phyloP scores from a whole-genome alignment of 2,888 invertebrate genomes.

The Ectemnius lituratus region DNA sequence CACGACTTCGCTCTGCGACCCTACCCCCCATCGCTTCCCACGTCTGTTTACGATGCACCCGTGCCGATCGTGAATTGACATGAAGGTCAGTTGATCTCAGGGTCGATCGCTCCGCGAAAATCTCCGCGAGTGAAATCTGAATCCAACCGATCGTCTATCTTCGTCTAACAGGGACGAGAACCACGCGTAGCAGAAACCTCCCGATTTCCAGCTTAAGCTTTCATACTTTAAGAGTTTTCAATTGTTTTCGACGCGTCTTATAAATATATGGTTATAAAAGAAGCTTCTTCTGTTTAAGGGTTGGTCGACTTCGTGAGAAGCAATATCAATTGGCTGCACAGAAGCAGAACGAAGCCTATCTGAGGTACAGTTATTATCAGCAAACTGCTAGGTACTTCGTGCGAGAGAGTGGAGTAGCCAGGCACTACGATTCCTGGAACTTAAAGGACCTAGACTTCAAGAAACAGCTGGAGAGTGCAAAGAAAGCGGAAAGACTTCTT shows the following conservation, averaged over 20 bases:
- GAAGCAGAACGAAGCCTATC: conserved; percentile 66
- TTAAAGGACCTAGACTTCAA: conserved; percentile 48
- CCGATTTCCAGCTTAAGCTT: too few relatives aligned
- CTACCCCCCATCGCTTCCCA: conserved; percentile 47
- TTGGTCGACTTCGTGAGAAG: conserved; percentile 66
- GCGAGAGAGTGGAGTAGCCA: conserved; percentile 65
- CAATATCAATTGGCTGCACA: conserved; percentile 73
- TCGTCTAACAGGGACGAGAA: too few relatives aligned
- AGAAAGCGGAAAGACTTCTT: conserved; percentile 60
- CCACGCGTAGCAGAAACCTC: too few relatives aligned
- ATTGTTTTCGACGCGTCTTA: conserved; percentile 6
- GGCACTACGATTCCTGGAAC: conserved; percentile 71
- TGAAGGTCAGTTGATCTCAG: conserved; percentile 57
- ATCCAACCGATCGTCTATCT: too few relatives aligned
- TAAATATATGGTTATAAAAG: conserved; percentile 17
- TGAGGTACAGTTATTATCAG: conserved; percentile 65
- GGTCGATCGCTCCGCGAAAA: conserved; percentile 21
- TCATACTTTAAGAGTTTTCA: not conserved
- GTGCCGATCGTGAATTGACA: conserved; percentile 34
- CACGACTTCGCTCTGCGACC: conserved; percentile 45
- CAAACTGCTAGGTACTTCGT: conserved; percentile 71
- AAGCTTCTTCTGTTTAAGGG: conserved; percentile 59
- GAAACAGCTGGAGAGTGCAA: conserved; percentile 54
- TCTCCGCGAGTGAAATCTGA: too few relatives aligned
- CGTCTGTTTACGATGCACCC: conserved; percentile 59